phyloP scores from a whole-genome alignment of 2,888 invertebrate genomes.

The Luperina nickerlii region DNA sequence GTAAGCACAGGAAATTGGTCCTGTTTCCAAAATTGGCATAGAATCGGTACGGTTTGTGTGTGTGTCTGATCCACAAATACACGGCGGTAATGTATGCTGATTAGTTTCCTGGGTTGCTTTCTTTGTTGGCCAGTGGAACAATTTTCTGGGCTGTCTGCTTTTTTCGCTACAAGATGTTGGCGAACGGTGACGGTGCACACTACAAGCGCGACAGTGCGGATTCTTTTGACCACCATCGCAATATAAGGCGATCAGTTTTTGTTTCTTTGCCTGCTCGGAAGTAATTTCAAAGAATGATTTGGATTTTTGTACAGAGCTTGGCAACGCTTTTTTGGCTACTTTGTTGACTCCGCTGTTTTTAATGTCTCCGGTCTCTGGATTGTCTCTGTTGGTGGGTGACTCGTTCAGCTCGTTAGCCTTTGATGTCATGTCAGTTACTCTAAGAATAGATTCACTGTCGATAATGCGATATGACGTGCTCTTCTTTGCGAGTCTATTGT shows the following conservation, averaged over 20 bases:
- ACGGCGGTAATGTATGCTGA: not conserved
- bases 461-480: slow-evolving; percentile 83
- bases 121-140: slow-evolving; percentile 22
- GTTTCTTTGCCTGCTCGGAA: slow-evolving; percentile 62
- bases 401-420: slow-evolving; percentile 64
- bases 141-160: slow-evolving; percentile 21
- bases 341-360: slow-evolving; percentile 14
- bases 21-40: not conserved
- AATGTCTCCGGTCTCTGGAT: not conserved
- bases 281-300: slow-evolving; percentile 74
- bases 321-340: slow-evolving; percentile 63
- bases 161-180: not conserved
- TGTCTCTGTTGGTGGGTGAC: not conserved
- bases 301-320: slow-evolving; percentile 71
- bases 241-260: slow-evolving; percentile 73
- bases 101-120: not conserved
- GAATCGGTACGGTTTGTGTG: not conserved
- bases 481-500: slow-evolving; percentile 73
- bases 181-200: slow-evolving; percentile 1
- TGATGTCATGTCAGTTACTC: slow-evolving; percentile 85
- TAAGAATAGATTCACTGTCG: slow-evolving; percentile 83
- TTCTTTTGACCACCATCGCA: slow-evolving; percentile 66
- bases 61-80: slow-evolving; percentile 16
- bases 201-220: slow-evolving; percentile 25
- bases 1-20: not conserved